Conservation (phyloP, 1,140 invertebrate genomes). For the Megalonaias nervosa region DNA sequence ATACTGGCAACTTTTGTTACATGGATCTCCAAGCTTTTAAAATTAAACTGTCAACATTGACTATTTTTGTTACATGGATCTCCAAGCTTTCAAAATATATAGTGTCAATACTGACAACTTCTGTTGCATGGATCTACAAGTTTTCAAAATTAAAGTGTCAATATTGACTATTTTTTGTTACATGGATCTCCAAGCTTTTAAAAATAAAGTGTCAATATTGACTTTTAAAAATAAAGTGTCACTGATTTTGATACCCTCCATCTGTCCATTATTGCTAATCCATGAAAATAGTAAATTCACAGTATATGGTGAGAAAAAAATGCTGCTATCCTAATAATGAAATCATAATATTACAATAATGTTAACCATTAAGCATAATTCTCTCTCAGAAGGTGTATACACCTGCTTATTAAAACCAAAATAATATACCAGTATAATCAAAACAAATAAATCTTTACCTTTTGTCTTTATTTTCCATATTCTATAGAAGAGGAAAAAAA, state of each 20-base stretch:
- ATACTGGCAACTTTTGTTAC: background rate
- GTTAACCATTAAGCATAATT: background rate
- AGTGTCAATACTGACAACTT: background rate
- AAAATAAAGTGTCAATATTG: too few species aligned
- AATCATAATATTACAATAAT: background rate
- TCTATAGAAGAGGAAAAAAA: conserved; percentile 58
- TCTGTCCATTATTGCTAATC: background rate
- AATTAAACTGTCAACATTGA: background rate
- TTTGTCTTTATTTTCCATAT: conserved; percentile 61
- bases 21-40: background rate
- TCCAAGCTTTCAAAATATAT: background rate
- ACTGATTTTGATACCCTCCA: too few species aligned
- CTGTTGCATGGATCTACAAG: background rate
- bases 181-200: background rate
- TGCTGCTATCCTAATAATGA: background rate
- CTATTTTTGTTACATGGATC: background rate
- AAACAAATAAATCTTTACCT: conserved; percentile 41
- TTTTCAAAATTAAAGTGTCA: background rate
- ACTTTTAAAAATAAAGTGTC: background rate
- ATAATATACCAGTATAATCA: background rate
- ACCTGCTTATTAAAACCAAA: background rate
- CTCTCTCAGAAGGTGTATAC: background rate
- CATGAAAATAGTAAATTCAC: background rate
- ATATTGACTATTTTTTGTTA: background rate
- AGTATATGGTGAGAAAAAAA: background rate